Conservation (phyloP, 2,888 invertebrate genomes). For the Cryptocephalus primarius region DNA sequence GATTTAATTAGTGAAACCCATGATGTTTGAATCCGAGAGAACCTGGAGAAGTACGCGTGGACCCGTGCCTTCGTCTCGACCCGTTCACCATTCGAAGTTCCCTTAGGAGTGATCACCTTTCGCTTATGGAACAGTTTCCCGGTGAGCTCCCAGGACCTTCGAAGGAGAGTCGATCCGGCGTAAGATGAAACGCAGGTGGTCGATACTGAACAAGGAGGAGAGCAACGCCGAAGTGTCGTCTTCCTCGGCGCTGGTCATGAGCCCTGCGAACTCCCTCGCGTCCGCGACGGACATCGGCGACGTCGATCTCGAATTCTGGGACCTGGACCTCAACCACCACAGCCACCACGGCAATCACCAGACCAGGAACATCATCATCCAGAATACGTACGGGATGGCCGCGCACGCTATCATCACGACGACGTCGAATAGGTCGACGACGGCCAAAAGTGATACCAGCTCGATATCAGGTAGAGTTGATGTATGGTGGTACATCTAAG, state of each 20-base stretch:
- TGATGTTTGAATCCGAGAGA: too few species aligned
- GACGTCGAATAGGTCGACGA: conserved; percentile 15
- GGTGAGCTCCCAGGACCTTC: too few species aligned
- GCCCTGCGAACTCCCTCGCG: conserved; percentile 61
- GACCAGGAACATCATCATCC: conserved; percentile 28
- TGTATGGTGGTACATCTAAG: too few species aligned
- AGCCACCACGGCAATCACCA: too few species aligned
- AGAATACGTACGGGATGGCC: conserved; percentile 31
- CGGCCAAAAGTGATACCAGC: conserved; percentile 37
- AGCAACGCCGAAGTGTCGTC: conserved; percentile 70
- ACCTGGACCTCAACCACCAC: conserved; percentile 46
- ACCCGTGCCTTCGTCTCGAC: too few species aligned
- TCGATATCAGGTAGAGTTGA: conserved; percentile 38
- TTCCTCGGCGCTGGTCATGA: conserved; percentile 55
- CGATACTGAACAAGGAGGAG: conserved; percentile 52
- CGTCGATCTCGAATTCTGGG: conserved; percentile 76
- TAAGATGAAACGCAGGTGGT: conserved; percentile 65
- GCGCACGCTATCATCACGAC: conserved; percentile 32
- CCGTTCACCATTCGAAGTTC: too few species aligned
- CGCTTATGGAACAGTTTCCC: too few species aligned
- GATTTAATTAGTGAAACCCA: too few species aligned
- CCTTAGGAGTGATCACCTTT: too few species aligned
- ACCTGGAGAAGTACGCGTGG: too few species aligned
- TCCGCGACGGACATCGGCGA: conserved; percentile 60
- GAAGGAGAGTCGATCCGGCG: not conserved